Percentiles rank a stretch among this genome's conserved stretches.
These are phyloP conservation scores for Garra rufa DNA, from an alignment of 2,113 vertebrate genomes.

Conservation along the genomic window DNA sequence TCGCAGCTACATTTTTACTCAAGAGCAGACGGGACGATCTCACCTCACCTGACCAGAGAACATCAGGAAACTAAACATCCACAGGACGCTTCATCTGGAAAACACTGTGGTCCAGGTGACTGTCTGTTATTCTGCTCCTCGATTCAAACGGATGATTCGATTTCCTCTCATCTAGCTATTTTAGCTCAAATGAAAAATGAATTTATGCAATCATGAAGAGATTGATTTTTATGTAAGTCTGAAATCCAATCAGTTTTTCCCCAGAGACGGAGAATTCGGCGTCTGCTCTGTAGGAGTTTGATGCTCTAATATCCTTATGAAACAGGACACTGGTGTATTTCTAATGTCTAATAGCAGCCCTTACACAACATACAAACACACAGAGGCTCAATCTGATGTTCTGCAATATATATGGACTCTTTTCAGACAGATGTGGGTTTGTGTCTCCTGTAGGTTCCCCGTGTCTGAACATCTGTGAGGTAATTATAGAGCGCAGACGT, in stretches of 20 bases:
- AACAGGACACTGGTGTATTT: background rate
- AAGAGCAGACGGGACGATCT: background rate
- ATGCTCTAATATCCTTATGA: background rate
- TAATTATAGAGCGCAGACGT: background rate
- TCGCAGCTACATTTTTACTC: no score
- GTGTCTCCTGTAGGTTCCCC: background rate
- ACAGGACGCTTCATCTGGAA: background rate
- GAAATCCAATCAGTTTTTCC: constrained; percentile 3
- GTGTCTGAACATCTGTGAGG: background rate
- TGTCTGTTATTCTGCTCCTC: background rate
- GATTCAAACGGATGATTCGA: background rate
- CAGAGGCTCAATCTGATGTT: background rate
- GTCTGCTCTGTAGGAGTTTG: background rate
- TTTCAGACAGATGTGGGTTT: background rate
- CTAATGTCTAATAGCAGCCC: background rate
- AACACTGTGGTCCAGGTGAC: background rate
- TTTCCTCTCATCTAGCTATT: constrained; percentile 15
- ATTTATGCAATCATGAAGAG: constrained; percentile 14
- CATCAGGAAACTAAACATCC: background rate
- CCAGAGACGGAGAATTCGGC: constrained; percentile 2
- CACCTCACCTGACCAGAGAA: background rate
- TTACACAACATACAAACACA: background rate
- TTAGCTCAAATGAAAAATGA: constrained; percentile 6
- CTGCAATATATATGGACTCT: no score
- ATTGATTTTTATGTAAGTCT: constrained; percentile 8